A percentile compares a stretch with the other conserved stretches of the same genome.
phyloP scores from a whole-genome alignment of 2,113 vertebrate genomes.

The Paradoxurus hermaphroditus region DNA sequence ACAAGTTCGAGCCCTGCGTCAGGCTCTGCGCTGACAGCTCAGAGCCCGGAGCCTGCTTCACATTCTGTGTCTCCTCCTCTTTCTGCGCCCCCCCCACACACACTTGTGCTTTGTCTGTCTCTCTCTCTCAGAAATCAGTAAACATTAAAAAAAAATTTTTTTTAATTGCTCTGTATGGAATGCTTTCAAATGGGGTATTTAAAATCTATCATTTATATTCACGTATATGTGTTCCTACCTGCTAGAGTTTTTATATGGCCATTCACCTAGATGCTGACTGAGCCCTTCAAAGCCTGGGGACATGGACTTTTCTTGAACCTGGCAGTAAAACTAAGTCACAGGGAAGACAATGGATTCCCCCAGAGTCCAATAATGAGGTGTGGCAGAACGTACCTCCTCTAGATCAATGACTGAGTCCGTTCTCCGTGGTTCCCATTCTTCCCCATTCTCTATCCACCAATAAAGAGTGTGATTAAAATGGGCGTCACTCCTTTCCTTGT shows the following conservation, averaged over 20 bases:
- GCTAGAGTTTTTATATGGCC: background rate
- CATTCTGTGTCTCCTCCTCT: too few relatives aligned
- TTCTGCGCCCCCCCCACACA: too few relatives aligned
- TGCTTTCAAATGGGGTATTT: background rate
- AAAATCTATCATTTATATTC: background rate
- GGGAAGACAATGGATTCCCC: background rate
- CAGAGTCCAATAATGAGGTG: background rate
- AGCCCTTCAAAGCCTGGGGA: background rate
- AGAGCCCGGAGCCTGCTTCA: too few relatives aligned
- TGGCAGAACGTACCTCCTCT: background rate
- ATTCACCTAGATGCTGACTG: background rate
- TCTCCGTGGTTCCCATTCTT: accelerated
- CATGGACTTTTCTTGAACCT: background rate
- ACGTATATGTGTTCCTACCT: background rate
- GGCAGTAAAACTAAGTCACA: background rate
- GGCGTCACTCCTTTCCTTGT: accelerated
- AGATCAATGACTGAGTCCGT: background rate
- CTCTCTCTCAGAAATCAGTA: too few relatives aligned
- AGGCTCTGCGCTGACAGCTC: too few relatives aligned
- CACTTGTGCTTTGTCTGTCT: too few relatives aligned
- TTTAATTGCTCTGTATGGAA: background rate
- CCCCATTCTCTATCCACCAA: background rate
- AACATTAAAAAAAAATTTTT: too few relatives aligned
- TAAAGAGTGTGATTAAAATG: background rate
- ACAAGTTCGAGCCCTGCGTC: too few relatives aligned